Evolutionary conservation across 2,113 vertebrate genomes (phyloP).

Genomic region (Ceuthmochares aereus): DNA sequence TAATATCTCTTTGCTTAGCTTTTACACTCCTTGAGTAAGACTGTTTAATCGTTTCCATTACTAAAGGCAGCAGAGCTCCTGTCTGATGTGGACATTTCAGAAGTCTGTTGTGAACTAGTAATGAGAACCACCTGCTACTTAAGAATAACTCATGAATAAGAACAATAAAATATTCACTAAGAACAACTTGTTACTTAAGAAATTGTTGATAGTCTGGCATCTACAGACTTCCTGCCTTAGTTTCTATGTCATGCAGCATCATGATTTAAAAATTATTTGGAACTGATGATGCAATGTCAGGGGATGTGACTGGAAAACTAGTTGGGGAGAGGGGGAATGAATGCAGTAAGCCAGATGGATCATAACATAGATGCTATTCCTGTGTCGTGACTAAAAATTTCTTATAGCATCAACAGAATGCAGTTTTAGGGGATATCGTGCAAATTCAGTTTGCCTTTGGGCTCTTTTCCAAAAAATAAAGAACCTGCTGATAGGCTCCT

Average conservation of each 20-base stretch:
- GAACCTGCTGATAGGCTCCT: background rate
- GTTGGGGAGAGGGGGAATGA: background rate
- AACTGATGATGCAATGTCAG: background rate
- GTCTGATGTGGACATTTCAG: background rate
- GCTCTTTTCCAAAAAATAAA: slow-evolving; percentile 11
- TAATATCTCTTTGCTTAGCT: background rate
- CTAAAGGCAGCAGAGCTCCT: background rate
- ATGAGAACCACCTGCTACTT: background rate
- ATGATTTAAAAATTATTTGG: background rate
- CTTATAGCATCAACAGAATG: slow-evolving; percentile 16
- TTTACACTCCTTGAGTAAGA: background rate
- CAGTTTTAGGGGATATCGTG: background rate
- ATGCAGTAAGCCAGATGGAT: slow-evolving; percentile 13
- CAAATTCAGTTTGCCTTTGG: slow-evolving; percentile 21
- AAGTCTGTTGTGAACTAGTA: slow-evolving; percentile 12
- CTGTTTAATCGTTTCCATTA: background rate
- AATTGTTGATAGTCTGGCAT: background rate
- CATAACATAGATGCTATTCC: background rate
- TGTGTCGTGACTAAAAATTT: slow-evolving; percentile 26
- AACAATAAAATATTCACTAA: background rate
- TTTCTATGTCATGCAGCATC: background rate
- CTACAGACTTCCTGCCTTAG: background rate
- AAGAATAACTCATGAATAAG: background rate
- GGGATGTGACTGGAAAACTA: background rate
- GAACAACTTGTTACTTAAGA: background rate